These are phyloP conservation scores for Calidris pugnax DNA, from an alignment of 2,113 vertebrate genomes.

Conservation along the genomic window DNA sequence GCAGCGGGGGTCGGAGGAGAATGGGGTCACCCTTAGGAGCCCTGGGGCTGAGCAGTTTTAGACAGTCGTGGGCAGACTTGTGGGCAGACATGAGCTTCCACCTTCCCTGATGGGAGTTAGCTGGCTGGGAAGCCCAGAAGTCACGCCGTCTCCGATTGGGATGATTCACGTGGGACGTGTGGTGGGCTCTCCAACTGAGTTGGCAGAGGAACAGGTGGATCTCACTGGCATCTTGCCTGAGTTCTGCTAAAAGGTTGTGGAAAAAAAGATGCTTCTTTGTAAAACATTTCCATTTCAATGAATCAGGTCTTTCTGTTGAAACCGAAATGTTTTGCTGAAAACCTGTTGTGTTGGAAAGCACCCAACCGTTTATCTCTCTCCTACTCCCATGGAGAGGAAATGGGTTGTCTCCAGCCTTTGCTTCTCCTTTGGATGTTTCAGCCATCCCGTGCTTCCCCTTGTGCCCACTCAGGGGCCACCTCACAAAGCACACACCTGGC, in stretches of 20 bases:
- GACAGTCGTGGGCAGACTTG: background rate
- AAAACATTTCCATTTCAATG: slow-evolving; percentile 62
- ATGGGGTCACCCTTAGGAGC: background rate
- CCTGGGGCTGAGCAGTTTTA: background rate
- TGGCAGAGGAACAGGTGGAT: slow-evolving; percentile 14
- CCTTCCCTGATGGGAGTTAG: background rate
- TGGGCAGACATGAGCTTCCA: background rate
- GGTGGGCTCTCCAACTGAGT: background rate
- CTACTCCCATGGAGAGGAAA: slow-evolving; percentile 5
- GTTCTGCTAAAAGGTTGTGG: slow-evolving; percentile 10
- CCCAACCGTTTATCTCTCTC: slow-evolving; percentile 25
- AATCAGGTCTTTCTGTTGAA: slow-evolving; percentile 53
- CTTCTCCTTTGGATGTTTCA: slow-evolving; percentile 7
- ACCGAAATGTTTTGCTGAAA: slow-evolving; percentile 53
- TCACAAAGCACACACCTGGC: background rate
- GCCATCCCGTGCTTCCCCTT: background rate
- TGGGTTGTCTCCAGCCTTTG: background rate
- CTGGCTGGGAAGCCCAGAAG: background rate
- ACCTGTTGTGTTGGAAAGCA: slow-evolving; percentile 56
- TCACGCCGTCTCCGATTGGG: background rate
- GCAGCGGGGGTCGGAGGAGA: background rate
- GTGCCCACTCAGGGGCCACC: background rate
- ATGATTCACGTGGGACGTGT: background rate
- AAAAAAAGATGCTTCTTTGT: slow-evolving; percentile 57
- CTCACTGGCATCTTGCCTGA: background rate